phyloP scores from a whole-genome alignment of 2,797 vertebrate genomes.

The Pogoniulus pusillus region DNA sequence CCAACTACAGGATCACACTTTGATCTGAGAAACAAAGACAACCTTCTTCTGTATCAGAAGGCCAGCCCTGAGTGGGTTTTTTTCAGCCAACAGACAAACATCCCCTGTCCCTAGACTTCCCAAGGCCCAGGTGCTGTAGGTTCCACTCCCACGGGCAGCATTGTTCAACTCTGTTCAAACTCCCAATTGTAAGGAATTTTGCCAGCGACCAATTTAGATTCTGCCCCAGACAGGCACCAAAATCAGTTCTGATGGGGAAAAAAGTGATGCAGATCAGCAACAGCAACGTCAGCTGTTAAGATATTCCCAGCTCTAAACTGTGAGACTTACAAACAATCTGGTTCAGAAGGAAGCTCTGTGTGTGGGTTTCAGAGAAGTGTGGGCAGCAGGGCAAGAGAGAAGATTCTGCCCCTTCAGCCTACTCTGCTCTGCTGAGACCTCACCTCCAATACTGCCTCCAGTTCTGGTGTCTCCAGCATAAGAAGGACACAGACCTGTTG shows the following conservation, averaged over 20 bases:
- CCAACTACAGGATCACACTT: conserved; percentile 51
- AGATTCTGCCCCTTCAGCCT: no score
- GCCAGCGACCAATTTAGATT: background rate
- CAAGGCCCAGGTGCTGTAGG: background rate
- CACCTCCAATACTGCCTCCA: no score
- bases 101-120: background rate
- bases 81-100: background rate
- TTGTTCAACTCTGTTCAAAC: background rate
- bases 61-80: background rate
- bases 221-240: background rate
- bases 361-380: no score
- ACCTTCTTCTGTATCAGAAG: conserved; percentile 40
- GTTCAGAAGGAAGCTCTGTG: background rate
- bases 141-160: background rate
- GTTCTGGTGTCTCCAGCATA: no score
- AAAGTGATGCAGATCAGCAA: background rate
- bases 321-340: background rate
- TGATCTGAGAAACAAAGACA: conserved; percentile 64
- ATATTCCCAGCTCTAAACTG: background rate
- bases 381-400: no score
- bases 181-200: background rate
- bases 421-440: no score
- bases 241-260: background rate
- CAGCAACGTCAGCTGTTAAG: background rate
- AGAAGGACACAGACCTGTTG: no score